Percentiles rank a stretch among this genome's conserved stretches.
phyloP scores from a whole-genome alignment of 2,888 invertebrate species.

The Luperina testacea region DNA sequence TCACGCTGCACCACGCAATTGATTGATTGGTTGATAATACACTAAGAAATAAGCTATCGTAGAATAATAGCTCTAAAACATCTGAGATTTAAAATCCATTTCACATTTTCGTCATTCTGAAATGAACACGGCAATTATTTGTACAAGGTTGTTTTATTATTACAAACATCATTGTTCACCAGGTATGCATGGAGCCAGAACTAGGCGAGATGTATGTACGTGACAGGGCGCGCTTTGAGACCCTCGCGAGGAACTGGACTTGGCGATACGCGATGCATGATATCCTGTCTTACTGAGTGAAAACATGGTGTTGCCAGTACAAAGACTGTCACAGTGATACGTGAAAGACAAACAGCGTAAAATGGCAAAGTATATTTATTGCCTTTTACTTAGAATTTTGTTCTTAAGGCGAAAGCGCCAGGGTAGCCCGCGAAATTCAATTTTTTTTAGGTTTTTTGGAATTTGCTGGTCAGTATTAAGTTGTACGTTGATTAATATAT shows the following conservation, averaged over 20 bases:
- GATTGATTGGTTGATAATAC: too few relatives aligned
- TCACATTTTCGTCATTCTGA: not conserved
- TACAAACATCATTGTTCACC: constrained; percentile 29
- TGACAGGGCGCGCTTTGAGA: constrained; percentile 93
- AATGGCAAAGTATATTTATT: constrained; percentile 39
- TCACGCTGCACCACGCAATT: too few relatives aligned
- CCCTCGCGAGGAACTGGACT: constrained; percentile 96
- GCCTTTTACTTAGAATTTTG: constrained; percentile 2
- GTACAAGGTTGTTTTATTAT: not conserved
- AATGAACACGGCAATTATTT: too few relatives aligned
- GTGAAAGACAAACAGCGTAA: constrained; percentile 7
- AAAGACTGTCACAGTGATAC: constrained; percentile 2
- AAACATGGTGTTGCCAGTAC: not conserved
- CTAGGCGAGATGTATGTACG: constrained; percentile 94
- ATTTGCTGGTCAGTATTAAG: too few relatives aligned
- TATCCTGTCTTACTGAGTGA: constrained; percentile 81
- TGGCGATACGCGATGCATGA: constrained; percentile 97
- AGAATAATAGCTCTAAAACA: not conserved
- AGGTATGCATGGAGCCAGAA: constrained; percentile 97
- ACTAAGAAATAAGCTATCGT: not conserved
- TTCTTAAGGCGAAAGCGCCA: too few relatives aligned
- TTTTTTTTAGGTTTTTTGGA: too few relatives aligned
- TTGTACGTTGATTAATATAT: too few relatives aligned
- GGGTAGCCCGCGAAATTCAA: too few relatives aligned
- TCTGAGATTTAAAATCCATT: not conserved